phyloP scores from a whole-genome alignment of 2,113 vertebrate genomes.

The Sinocyclocheilus anshuiensis region DNA sequence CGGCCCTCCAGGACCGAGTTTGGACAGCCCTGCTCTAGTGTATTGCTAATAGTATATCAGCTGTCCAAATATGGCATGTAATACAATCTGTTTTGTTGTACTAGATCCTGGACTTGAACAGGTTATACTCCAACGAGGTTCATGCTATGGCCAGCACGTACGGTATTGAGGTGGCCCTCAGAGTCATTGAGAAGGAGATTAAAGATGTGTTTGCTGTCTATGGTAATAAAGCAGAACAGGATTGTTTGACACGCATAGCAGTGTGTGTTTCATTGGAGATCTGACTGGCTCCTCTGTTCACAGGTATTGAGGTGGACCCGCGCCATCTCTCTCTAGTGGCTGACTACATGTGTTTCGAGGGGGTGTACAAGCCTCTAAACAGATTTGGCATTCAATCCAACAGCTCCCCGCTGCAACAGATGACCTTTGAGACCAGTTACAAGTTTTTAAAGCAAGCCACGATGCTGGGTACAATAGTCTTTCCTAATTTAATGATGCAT shows the following conservation, averaged over 20 bases:
- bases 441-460: constrained; percentile 94
- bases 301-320: constrained; percentile 93
- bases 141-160: constrained; percentile 93
- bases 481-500: neutral
- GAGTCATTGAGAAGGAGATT: constrained; percentile 95
- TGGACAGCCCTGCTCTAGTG: too few relatives aligned
- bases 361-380: constrained; percentile 90
- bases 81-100: neutral
- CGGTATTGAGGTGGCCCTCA: constrained; percentile 91
- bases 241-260: neutral
- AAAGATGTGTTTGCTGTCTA: constrained; percentile 98
- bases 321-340: constrained; percentile 95
- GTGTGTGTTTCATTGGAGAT: neutral
- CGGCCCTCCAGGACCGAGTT: too few relatives aligned
- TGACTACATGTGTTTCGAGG: constrained; percentile 98
- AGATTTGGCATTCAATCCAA: constrained; percentile 87
- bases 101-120: constrained; percentile 86
- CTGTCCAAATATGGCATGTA: neutral
- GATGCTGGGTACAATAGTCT: constrained; percentile 77
- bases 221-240: constrained; percentile 71
- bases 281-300: neutral
- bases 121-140: constrained; percentile 92
- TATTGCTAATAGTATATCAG: neutral
- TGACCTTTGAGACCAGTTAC: constrained; percentile 97
- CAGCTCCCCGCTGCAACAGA: constrained; percentile 96